Evolutionary conservation across 2,113 vertebrate species (phyloP).

Genomic region (Aldabrachelys gigantea): DNA sequence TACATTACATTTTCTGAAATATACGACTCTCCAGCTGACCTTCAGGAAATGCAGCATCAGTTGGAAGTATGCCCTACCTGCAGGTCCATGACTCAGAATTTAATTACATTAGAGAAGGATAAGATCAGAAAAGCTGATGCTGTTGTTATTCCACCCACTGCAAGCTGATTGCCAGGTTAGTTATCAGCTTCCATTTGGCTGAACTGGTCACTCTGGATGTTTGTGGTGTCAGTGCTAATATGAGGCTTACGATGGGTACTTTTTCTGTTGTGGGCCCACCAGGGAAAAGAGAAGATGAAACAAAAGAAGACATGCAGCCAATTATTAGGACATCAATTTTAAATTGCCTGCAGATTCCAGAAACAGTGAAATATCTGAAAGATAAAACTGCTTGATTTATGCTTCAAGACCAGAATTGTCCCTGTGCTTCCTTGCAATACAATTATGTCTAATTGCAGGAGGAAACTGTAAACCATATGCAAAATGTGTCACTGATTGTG

Average conservation of each 20-base stretch:
- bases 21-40: constrained; percentile 26
- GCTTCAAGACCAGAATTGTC: rapidly evolving
- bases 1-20: constrained; percentile 16
- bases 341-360: background rate
- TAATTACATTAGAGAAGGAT: constrained; percentile 60
- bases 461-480: background rate
- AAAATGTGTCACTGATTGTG: background rate
- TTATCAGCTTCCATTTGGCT: constrained; percentile 27
- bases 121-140: constrained; percentile 53
- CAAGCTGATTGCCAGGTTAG: constrained; percentile 38
- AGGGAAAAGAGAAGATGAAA: background rate
- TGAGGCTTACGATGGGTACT: background rate
- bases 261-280: background rate
- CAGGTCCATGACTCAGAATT: constrained; percentile 55
- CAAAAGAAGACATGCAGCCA: background rate
- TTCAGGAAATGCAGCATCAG: constrained; percentile 46
- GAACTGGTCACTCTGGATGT: constrained; percentile 29
- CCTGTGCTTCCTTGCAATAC: background rate
- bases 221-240: background rate
- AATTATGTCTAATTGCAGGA: background rate
- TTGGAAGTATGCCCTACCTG: constrained; percentile 45
- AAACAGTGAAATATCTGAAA: background rate
- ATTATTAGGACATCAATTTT: background rate
- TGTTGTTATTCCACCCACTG: constrained; percentile 49
- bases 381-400: background rate